Evolutionary conservation across 2,888 invertebrate genomes (phyloP).

Genomic region (Apoda limacodes): DNA sequence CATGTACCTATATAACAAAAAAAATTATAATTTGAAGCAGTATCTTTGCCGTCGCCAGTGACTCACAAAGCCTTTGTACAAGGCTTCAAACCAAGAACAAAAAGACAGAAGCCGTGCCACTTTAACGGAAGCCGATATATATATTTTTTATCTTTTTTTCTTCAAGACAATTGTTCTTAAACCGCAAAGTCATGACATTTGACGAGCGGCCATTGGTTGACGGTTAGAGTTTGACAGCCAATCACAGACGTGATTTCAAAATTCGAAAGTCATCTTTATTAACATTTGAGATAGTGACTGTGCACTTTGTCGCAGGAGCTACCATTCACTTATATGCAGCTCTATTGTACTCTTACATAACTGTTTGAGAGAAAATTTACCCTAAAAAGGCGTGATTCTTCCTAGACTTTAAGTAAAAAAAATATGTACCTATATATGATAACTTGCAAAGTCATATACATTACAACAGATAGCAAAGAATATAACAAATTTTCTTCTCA

Average conservation of each 20-base stretch:
- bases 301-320: too few species aligned
- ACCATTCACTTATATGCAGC: too few species aligned
- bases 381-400: too few species aligned
- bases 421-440: too few species aligned
- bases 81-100: constrained; percentile 23
- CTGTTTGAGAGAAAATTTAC: too few species aligned
- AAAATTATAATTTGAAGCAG: constrained; percentile 14
- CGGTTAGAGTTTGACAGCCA: constrained; percentile 61
- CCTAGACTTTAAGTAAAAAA: too few species aligned
- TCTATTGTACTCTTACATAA: too few species aligned
- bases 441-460: too few species aligned
- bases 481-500: too few species aligned
- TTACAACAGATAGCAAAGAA: too few species aligned
- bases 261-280: constrained; percentile 63
- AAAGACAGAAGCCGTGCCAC: constrained; percentile 51
- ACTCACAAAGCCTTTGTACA: constrained; percentile 28
- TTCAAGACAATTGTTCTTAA: constrained; percentile 49
- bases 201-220: constrained; percentile 63
- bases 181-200: constrained; percentile 59
- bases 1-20: neutral
- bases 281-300: constrained; percentile 57
- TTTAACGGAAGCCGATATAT: constrained; percentile 61
- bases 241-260: constrained; percentile 51
- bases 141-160: constrained; percentile 30
- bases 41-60: constrained; percentile 24